phyloP scores from a whole-genome alignment of 2,888 invertebrate genomes.

The Diarsia rubi region DNA sequence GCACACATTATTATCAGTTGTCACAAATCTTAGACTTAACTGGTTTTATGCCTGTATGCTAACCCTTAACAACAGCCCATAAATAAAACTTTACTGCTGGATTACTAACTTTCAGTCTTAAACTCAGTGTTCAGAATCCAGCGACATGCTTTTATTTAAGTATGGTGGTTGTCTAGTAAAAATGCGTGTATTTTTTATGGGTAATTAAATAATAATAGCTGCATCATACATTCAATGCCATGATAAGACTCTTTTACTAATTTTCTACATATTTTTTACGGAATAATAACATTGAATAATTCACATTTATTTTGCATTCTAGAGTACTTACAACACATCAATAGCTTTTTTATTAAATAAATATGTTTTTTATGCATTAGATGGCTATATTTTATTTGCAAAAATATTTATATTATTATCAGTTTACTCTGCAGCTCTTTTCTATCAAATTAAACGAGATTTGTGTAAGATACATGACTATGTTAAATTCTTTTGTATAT shows the following conservation, averaged over 20 bases:
- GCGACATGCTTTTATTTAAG: not conserved
- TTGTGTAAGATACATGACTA: not conserved
- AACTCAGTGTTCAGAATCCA: not conserved
- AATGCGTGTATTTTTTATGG: not conserved
- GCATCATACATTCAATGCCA: not conserved
- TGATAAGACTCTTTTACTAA: not conserved
- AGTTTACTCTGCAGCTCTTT: not conserved
- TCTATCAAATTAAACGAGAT: not conserved
- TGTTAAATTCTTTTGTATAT: not conserved
- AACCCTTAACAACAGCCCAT: not conserved
- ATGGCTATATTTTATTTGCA: slow-evolving; percentile 2
- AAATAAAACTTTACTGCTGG: not conserved
- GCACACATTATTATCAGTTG: not conserved
- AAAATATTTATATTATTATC: slow-evolving; percentile 16
- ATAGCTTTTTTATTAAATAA: not conserved
- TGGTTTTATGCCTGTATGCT: not conserved
- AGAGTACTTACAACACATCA: not conserved
- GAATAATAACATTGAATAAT: not conserved
- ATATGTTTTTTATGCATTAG: not conserved
- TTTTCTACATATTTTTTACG: not conserved
- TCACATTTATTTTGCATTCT: not conserved
- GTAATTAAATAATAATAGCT: slow-evolving; percentile 8
- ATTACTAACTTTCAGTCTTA: not conserved
- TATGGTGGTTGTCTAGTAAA: not conserved
- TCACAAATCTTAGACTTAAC: slow-evolving; percentile 13